Evolutionary conservation across 2,888 invertebrate species (phyloP).

Genomic region (Scotopteryx bipunctaria): DNA sequence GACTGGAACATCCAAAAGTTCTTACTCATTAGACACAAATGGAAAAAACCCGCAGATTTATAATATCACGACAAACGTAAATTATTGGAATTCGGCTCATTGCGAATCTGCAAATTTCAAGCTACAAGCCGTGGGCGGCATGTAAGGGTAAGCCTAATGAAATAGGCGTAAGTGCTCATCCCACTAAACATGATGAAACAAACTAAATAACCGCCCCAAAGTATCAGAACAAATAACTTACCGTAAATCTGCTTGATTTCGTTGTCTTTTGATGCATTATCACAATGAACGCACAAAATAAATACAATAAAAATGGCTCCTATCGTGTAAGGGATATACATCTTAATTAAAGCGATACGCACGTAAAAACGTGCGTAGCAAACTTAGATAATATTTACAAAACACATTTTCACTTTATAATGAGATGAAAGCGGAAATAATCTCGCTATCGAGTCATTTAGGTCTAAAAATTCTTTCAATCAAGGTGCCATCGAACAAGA

Average conservation of each 20-base stretch:
- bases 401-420: slow-evolving; percentile 74
- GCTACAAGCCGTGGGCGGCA: slow-evolving; percentile 45
- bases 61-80: not conserved
- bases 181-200: not conserved
- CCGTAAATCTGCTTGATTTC: slow-evolving; percentile 78
- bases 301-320: slow-evolving; percentile 83
- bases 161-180: slow-evolving; percentile 7
- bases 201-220: not conserved
- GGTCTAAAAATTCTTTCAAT: slow-evolving; percentile 64
- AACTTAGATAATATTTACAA: slow-evolving; percentile 66
- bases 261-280: slow-evolving; percentile 78
- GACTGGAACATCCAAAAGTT: not conserved
- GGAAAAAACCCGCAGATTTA: not conserved
- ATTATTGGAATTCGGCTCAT: slow-evolving; percentile 1
- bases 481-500: slow-evolving; percentile 71
- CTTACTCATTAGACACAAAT: not conserved
- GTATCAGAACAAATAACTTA: slow-evolving; percentile 51
- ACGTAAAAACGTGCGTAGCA: slow-evolving; percentile 64
- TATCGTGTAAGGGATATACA: slow-evolving; percentile 77
- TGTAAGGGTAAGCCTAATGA: slow-evolving; percentile 29
- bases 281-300: slow-evolving; percentile 83
- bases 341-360: slow-evolving; percentile 66
- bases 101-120: slow-evolving; percentile 11
- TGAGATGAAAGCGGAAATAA: slow-evolving; percentile 61
- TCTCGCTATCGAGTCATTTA: slow-evolving; percentile 65